phyloP scores from a whole-genome alignment of 2,113 vertebrate genomes.

The Calidris pygmaea region DNA sequence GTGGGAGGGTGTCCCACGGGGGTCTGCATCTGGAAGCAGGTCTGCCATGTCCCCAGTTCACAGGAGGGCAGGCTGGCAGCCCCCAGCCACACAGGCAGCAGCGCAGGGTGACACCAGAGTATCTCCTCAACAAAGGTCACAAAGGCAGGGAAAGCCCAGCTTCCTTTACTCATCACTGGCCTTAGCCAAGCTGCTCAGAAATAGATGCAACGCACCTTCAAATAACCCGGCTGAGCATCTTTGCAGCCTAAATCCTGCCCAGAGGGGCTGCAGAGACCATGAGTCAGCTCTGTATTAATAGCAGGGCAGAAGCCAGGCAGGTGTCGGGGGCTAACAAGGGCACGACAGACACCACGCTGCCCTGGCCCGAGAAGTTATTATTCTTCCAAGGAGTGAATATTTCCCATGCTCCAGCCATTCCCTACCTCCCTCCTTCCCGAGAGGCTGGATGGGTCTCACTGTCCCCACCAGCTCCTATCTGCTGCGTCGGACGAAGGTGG shows the following conservation, averaged over 20 bases:
- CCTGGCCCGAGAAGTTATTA: not conserved
- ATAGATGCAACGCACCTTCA: not conserved
- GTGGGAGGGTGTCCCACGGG: not conserved
- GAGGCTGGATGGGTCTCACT: not conserved
- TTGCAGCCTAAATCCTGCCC: not conserved
- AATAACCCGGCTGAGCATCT: not conserved
- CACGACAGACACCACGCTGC: not conserved
- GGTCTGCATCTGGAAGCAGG: not conserved
- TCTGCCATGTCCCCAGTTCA: not conserved
- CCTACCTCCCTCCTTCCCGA: not conserved
- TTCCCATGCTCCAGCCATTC: not conserved
- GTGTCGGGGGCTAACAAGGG: not conserved
- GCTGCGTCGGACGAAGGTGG: not conserved
- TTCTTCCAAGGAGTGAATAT: not conserved
- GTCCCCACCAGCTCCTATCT: not conserved
- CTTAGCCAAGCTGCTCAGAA: not conserved
- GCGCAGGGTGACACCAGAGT: not conserved
- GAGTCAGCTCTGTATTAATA: slow-evolving; percentile 18
- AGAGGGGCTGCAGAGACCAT: not conserved
- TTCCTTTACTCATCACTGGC: not conserved
- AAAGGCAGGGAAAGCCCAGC: not conserved
- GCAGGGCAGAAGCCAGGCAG: not conserved
- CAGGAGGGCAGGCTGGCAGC: not conserved
- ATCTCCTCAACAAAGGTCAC: not conserved
- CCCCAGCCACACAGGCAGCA: not conserved